Conservation (phyloP, 2,113 vertebrate species). For the Physeter macrocephalus region DNA sequence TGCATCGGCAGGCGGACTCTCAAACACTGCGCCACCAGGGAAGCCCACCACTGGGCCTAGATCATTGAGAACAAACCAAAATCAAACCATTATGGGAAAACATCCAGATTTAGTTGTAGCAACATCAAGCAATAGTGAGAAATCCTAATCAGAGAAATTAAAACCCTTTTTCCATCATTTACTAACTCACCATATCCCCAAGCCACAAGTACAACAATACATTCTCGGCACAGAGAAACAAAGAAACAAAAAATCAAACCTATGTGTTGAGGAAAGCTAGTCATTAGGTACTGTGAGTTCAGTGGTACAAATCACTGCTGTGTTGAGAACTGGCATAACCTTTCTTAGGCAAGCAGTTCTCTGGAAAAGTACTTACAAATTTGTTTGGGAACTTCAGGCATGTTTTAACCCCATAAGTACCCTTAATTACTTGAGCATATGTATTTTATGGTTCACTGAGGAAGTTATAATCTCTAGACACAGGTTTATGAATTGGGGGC, state of each 20-base stretch:
- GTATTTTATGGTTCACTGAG: conserved; percentile 7
- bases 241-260: not conserved
- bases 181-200: not conserved
- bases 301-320: not conserved
- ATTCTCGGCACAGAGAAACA: not conserved
- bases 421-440: conserved; percentile 11
- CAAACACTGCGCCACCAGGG: too few relatives aligned
- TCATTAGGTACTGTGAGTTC: not conserved
- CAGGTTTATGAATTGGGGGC: conserved; percentile 17
- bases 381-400: not conserved
- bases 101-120: not conserved
- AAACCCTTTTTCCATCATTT: not conserved
- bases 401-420: conserved; percentile 7
- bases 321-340: not conserved
- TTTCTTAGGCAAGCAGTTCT: not conserved
- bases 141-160: not conserved
- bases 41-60: not conserved
- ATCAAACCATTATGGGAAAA: not conserved
- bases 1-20: too few relatives aligned
- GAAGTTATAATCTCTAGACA: conserved; percentile 29
- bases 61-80: not conserved
- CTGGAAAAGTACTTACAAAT: conserved; percentile 37
- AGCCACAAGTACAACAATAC: not conserved
- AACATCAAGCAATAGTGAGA: not conserved
- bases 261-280: not conserved